Evolutionary conservation across 2,113 vertebrate genomes (phyloP).

Genomic region (Pseudonaja textilis): DNA sequence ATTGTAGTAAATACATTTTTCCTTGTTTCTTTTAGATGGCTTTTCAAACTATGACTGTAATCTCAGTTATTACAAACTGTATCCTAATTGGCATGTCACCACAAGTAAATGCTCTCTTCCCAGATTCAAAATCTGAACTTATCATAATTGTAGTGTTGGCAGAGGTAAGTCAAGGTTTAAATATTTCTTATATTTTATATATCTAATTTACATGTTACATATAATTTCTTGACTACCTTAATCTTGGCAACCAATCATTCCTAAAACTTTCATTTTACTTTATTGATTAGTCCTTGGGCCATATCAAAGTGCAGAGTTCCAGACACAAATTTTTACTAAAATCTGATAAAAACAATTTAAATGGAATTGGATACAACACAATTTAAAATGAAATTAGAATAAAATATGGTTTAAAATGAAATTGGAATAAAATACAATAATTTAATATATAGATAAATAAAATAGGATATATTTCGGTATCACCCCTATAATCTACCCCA

Average conservation of each 20-base stretch:
- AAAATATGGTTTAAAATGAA: too few species aligned
- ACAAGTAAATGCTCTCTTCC: conserved; percentile 85
- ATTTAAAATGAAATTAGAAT: too few species aligned
- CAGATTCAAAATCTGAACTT: conserved; percentile 82
- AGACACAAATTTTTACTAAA: too few species aligned
- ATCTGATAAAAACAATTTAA: too few species aligned
- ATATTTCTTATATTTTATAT: background rate
- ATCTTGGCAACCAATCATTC: background rate
- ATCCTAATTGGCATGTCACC: conserved; percentile 93
- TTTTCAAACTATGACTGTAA: conserved; percentile 95
- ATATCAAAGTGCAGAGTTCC: too few species aligned
- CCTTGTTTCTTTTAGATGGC: conserved; percentile 80
- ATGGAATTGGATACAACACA: too few species aligned
- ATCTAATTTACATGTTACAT: background rate
- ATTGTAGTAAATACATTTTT: conserved; percentile 8
- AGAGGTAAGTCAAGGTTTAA: conserved; percentile 77
- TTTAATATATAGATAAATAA: too few species aligned
- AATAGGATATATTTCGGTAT: too few species aligned
- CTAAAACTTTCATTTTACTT: background rate
- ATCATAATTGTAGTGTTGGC: conserved; percentile 82
- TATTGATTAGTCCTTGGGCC: too few species aligned
- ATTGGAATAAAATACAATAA: too few species aligned
- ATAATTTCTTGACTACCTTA: background rate
- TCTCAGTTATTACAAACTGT: conserved; percentile 94
- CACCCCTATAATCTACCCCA: too few species aligned